Conservation (phyloP, 2,888 invertebrate species). For the Pelosia muscerda region DNA sequence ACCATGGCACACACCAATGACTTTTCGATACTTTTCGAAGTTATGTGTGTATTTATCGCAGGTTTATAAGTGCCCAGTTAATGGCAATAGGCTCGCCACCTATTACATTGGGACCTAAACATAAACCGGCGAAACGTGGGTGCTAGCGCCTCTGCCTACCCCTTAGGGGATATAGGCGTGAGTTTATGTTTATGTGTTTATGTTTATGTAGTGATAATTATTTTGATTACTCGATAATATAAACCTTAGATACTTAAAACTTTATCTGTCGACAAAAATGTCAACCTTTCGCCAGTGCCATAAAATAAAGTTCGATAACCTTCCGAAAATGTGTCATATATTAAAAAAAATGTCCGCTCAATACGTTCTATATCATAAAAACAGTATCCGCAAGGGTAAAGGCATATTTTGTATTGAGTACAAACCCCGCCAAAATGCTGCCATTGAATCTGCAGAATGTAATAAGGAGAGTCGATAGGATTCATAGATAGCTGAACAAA, state of each 20-base stretch:
- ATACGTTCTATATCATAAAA: constrained; percentile 37
- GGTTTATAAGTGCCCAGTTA: too few species aligned
- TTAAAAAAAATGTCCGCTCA: constrained; percentile 25
- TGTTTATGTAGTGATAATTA: too few species aligned
- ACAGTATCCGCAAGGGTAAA: constrained; percentile 39
- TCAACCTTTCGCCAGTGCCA: not conserved
- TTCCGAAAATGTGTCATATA: not conserved
- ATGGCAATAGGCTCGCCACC: too few species aligned
- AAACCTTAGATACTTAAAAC: not conserved
- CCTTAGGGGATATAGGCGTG: too few species aligned
- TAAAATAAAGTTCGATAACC: not conserved
- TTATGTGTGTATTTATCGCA: too few species aligned
- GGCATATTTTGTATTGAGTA: constrained; percentile 51
- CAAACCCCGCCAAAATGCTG: constrained; percentile 41
- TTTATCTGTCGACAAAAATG: not conserved
- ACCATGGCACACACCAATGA: too few species aligned
- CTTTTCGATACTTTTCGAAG: too few species aligned
- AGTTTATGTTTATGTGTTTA: too few species aligned
- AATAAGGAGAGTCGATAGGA: constrained; percentile 68
- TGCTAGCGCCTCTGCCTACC: too few species aligned
- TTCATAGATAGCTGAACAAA: constrained; percentile 72
- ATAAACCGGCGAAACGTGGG: too few species aligned
- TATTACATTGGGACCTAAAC: too few species aligned
- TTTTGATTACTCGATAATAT: not conserved
- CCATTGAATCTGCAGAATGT: constrained; percentile 57